These are phyloP conservation scores for Amiota mariae DNA, from an alignment of 2,888 invertebrate genomes.

Conservation along the genomic window DNA sequence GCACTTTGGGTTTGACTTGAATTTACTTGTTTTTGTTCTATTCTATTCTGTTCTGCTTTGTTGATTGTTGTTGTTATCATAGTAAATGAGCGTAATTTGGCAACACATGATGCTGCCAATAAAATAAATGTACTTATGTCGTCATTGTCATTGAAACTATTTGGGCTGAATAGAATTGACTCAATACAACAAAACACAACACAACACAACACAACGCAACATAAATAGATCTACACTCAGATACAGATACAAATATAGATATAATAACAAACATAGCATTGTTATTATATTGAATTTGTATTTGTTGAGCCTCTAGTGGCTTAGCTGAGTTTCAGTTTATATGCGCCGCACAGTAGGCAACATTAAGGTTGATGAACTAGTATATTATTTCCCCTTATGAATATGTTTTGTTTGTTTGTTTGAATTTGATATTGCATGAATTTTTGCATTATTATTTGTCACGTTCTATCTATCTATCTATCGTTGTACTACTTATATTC, in stretches of 20 bases:
- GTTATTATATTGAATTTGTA: not conserved
- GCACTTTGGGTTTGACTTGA: not conserved
- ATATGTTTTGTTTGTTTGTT: too few relatives aligned
- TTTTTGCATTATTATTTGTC: not conserved
- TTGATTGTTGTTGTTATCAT: not conserved
- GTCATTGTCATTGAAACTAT: slow-evolving; percentile 53
- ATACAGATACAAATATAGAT: not conserved
- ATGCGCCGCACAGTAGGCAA: not conserved
- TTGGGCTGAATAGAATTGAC: slow-evolving; percentile 41
- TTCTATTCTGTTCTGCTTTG: not conserved
- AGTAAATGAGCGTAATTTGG: slow-evolving; percentile 15
- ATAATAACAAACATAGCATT: not conserved
- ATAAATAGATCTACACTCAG: not conserved
- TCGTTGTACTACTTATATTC: not conserved
- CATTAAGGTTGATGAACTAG: slow-evolving; percentile 13
- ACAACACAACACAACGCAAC: too few relatives aligned
- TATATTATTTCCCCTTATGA: too few relatives aligned
- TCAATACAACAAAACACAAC: too few relatives aligned
- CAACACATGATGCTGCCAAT: slow-evolving; percentile 43
- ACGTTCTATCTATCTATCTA: not conserved
- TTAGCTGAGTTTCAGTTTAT: not conserved
- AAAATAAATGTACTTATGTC: slow-evolving; percentile 59
- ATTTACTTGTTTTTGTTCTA: not conserved
- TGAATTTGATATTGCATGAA: not conserved
- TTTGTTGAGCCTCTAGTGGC: too few relatives aligned